Percentiles rank a stretch among this genome's conserved stretches.
Evolutionary conservation across 2,888 invertebrate genomes (phyloP).

Genomic region (Cephus nigrinus): DNA sequence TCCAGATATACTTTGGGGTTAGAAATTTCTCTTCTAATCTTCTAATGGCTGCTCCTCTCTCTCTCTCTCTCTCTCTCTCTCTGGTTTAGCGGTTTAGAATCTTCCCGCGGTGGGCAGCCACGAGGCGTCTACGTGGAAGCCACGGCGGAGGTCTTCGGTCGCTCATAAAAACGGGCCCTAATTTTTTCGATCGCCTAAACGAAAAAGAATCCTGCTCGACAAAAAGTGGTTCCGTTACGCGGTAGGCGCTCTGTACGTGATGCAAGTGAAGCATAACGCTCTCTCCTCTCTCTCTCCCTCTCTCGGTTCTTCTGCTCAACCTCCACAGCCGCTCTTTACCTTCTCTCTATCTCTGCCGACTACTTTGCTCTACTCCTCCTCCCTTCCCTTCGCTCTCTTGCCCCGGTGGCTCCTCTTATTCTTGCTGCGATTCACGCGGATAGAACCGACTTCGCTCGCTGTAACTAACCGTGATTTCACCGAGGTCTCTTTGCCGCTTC

Average conservation of each 20-base stretch:
- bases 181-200: constrained; percentile 22
- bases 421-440: too few species aligned
- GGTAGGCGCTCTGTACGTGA: constrained; percentile 33
- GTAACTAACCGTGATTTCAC: too few species aligned
- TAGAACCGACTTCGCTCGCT: too few species aligned
- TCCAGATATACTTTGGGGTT: too few species aligned
- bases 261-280: constrained; percentile 42
- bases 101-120: background rate
- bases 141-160: background rate
- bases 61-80: constrained; percentile 14
- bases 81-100: constrained; percentile 9
- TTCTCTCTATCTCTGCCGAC: too few species aligned
- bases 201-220: constrained; percentile 20
- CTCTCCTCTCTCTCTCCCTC: constrained; percentile 7
- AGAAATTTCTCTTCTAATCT: background rate
- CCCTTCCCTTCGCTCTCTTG: too few species aligned
- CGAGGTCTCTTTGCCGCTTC: too few species aligned
- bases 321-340: too few species aligned
- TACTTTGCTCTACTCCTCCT: too few species aligned
- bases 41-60: background rate
- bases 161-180: background rate
- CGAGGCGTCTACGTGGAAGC: background rate
- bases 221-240: constrained; percentile 33
- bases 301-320: constrained; percentile 10
- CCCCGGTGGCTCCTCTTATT: background rate